Evolutionary conservation across 1,140 invertebrate genomes (phyloP), one percentile per base, ranked within the genome.

Genomic region (Orius insidiosus): DNA sequence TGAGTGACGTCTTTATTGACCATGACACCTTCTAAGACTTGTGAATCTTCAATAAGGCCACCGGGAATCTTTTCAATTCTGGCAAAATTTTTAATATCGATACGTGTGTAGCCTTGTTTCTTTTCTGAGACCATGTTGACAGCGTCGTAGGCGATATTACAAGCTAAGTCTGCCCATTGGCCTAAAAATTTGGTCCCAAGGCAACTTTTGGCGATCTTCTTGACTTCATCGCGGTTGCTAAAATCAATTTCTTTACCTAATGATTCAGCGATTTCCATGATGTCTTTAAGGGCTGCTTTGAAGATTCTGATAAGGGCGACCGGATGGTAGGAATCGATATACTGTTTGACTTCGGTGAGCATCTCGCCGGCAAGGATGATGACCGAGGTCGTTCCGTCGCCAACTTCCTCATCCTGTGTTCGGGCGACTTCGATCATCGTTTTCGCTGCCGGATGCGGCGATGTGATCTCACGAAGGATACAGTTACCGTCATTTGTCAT

Each of bases 401-500:
- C 95, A 58, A 83, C 80, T 72, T 98, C 96, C 71, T 99, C 96
- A 71, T 99, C 95, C 63, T 98, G 95, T 52, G 95, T 98, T 53
- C 95, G 75, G 5, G 94, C 93, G 55, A 98, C 96, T 74, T 99
- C 95, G 63, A 99, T 98, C 82, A 99, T 94, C 14, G 86, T 86
- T 65, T 99, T 98, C 30, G 89, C 96, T 33, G 95, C 94, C 43
- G 96, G 95, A 70, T 99, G 94, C 64, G 98, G 90, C 1, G 98
- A 95, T n/a, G 86, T 95, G 55, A 98, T 93, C 63, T 98, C 95
- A 53, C 95, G 76, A n/a, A 99, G 71, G 56, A 99, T 98, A 37
- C 94, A 94, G 70, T 99, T 99, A 19, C 96, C 96, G 68, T 99
- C 96, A 60, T 98, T 99, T 7, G 96, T 99, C 85, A 98, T 92